Percentiles rank a stretch among this genome's conserved stretches.
phyloP scores from a whole-genome alignment of 2,888 invertebrate species.

The Nymphalis urticae region DNA sequence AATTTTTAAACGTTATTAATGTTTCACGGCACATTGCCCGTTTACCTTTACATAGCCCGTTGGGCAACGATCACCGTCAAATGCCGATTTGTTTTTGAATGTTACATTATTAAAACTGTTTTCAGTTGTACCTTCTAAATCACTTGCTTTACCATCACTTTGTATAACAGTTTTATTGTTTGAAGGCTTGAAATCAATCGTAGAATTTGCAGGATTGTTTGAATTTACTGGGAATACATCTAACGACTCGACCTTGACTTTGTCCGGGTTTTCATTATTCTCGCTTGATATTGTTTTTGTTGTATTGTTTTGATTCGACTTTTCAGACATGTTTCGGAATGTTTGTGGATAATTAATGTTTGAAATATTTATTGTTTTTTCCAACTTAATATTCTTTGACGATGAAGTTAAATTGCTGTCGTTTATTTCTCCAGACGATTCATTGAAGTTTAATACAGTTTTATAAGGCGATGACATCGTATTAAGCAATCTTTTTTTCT shows the following conservation, averaged over 20 bases:
- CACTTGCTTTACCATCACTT: conserved; percentile 5
- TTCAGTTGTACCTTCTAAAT: neutral
- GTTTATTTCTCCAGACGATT: neutral
- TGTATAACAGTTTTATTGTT: conserved; percentile 7
- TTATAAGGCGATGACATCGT: neutral
- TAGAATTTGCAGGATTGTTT: neutral
- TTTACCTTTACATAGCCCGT: conserved; percentile 54
- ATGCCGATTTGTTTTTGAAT: conserved; percentile 54
- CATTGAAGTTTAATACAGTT: neutral
- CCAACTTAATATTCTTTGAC: neutral
- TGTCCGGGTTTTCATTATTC: neutral
- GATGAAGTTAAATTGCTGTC: neutral
- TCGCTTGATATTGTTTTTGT: neutral
- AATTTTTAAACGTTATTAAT: conserved; percentile 1
- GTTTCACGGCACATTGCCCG: conserved; percentile 50
- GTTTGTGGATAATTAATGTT: too few species aligned
- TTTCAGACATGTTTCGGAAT: conserved; percentile 1
- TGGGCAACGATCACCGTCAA: conserved; percentile 59
- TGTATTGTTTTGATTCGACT: neutral
- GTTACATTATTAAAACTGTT: conserved; percentile 4
- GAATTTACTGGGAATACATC: neutral
- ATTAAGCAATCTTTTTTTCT: neutral
- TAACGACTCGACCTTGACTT: neutral
- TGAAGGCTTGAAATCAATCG: neutral
- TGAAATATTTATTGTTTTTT: neutral